Evolutionary conservation across 2,113 vertebrate species (phyloP).

Genomic region (Cricetomys ansorgei): DNA sequence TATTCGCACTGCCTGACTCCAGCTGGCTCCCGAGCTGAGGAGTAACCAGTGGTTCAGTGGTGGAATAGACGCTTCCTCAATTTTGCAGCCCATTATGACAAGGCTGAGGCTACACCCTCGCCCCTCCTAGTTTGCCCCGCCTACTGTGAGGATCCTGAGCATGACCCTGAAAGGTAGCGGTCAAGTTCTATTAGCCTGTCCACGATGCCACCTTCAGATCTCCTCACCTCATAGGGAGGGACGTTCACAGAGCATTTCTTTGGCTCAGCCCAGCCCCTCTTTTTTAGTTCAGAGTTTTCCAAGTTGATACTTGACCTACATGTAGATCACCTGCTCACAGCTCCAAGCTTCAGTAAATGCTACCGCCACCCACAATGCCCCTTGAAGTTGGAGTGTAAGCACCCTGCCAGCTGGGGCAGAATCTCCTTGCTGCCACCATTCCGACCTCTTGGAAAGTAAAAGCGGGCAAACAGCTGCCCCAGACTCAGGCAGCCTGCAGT

Average conservation of each 20-base stretch:
- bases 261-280: background rate
- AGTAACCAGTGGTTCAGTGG: background rate
- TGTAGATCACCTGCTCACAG: background rate
- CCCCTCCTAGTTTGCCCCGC: background rate
- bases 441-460: background rate
- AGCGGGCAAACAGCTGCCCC: background rate
- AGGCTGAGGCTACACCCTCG: background rate
- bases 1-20: rapidly evolving
- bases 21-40: background rate
- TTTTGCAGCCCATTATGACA: background rate
- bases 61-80: background rate
- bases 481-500: background rate
- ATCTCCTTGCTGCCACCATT: background rate
- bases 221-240: background rate
- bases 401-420: background rate
- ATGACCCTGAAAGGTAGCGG: background rate
- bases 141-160: background rate
- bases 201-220: too few species aligned
- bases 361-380: too few species aligned
- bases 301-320: background rate
- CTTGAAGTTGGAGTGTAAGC: background rate
- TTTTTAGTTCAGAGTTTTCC: background rate
- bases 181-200: background rate
- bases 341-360: background rate
- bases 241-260: background rate